These are phyloP conservation scores for Ashinkailepas kermadecensis DNA, from an alignment of 2,888 invertebrate species.

Conservation along the genomic window DNA sequence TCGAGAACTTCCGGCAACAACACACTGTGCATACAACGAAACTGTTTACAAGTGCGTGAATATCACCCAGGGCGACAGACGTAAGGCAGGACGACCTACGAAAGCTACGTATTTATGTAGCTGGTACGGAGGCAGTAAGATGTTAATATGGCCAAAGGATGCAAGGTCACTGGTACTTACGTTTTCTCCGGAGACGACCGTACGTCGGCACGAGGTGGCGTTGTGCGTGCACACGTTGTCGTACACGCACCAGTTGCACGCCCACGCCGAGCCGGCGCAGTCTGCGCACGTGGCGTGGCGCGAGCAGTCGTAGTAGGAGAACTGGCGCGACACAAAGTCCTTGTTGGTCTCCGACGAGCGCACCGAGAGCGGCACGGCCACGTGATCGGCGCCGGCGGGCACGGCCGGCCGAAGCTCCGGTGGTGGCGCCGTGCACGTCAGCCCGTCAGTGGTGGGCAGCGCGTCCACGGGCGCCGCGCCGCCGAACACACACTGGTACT, in stretches of 20 bases:
- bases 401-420: conserved; percentile 67
- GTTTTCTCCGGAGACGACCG: conserved; percentile 72
- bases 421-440: conserved; percentile 76
- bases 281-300: conserved; percentile 67
- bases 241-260: conserved; percentile 96
- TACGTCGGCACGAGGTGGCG: conserved; percentile 64
- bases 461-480: conserved; percentile 81
- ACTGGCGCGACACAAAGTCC: conserved; percentile 85
- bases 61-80: no score
- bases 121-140: no score
- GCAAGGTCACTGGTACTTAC: conserved; percentile 45
- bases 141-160: no score
- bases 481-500: conserved; percentile 88
- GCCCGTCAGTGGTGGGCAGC: conserved; percentile 69
- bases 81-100: no score
- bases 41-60: no score
- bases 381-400: conserved; percentile 58
- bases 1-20: no score
- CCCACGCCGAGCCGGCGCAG: conserved; percentile 87
- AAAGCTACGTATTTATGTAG: no score
- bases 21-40: no score
- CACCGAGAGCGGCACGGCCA: conserved; percentile 77
- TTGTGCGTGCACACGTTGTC: conserved; percentile 91
- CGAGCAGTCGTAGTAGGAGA: conserved; percentile 82
- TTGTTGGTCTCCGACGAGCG: conserved; percentile 89